phyloP scores from a whole-genome alignment of 2,797 vertebrate species.

The Scolopax rusticola region DNA sequence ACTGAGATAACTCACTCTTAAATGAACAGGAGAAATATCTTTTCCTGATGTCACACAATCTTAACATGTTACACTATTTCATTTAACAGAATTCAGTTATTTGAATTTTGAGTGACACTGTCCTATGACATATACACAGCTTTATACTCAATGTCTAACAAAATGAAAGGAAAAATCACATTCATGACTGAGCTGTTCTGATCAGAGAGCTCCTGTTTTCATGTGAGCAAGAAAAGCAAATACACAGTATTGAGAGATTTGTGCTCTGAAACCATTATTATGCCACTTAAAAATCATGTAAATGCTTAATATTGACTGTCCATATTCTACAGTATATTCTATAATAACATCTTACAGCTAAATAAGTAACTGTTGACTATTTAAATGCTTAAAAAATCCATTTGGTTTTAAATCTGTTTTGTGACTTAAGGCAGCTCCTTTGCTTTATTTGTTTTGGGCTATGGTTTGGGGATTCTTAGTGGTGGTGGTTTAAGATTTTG shows the following conservation, averaged over 20 bases:
- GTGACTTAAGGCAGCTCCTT: background rate
- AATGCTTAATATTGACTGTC: background rate
- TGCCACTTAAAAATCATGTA: background rate
- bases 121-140: background rate
- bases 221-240: background rate
- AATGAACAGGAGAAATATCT: background rate
- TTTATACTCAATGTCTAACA: background rate
- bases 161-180: background rate
- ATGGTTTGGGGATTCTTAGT: background rate
- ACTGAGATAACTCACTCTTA: background rate
- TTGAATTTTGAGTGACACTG: background rate
- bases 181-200: background rate
- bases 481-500: background rate
- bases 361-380: background rate
- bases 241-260: background rate
- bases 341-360: background rate
- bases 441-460: background rate
- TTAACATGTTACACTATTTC: background rate
- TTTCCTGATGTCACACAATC: background rate
- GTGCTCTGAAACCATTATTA: background rate
- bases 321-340: background rate
- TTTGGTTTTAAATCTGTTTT: conserved; percentile 28
- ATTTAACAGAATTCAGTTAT: background rate
- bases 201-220: background rate
- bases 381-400: background rate